Conservation (phyloP, 2,113 vertebrate genomes). For the Equus quagga region DNA sequence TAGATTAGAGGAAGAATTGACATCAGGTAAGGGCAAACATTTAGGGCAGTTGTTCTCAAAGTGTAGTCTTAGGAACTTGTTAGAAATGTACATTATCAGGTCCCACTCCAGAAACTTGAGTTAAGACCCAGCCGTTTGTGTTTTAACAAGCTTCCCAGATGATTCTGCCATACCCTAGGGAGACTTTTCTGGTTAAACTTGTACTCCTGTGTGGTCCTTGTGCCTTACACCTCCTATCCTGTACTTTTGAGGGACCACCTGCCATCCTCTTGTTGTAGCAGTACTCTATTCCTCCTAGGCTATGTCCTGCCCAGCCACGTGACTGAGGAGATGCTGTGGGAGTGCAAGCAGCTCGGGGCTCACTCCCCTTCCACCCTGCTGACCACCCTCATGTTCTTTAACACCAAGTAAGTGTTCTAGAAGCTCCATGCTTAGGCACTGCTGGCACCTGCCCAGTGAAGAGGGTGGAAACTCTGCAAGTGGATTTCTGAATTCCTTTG, state of each 20-base stretch:
- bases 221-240: neutral
- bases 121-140: neutral
- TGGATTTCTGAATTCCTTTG: constrained; percentile 36
- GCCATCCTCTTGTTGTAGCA: constrained; percentile 49
- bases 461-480: neutral
- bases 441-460: neutral
- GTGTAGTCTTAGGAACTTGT: neutral
- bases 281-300: constrained; percentile 88
- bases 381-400: constrained; percentile 99
- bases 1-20: neutral
- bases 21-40: neutral
- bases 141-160: constrained; percentile 25
- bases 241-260: neutral
- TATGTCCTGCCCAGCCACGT: constrained; percentile 99
- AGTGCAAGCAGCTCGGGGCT: constrained; percentile 99
- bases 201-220: neutral
- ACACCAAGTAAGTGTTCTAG: constrained; percentile 96
- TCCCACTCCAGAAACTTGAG: neutral
- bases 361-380: constrained; percentile 98
- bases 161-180: neutral
- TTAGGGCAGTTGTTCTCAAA: neutral
- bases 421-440: neutral
- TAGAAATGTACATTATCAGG: constrained; percentile 1
- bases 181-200: neutral
- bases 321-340: constrained; percentile 99